These are phyloP conservation scores for Dysidea cf. avara DNA, from an alignment of 37 sponge, comb jelly and placozoan genomes.

Conservation along the genomic window DNA sequence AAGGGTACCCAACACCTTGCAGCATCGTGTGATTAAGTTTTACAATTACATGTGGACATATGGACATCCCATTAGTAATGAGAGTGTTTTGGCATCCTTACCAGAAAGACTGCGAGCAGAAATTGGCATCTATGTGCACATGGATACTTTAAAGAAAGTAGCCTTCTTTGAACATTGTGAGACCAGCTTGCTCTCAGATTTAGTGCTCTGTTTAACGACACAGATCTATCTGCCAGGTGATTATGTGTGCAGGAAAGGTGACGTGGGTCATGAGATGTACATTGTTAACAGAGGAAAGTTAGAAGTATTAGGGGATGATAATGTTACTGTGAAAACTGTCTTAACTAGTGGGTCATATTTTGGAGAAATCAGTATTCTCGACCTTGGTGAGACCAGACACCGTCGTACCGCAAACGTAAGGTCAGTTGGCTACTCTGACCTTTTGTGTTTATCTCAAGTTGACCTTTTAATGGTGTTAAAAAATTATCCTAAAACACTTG, in stretches of 20 bases:
- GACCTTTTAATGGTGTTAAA: conserved; percentile 63
- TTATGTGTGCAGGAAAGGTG: conserved; percentile 64
- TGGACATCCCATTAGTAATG: conserved; percentile 47
- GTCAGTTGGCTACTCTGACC: conserved; percentile 73
- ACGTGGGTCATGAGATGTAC: conserved; percentile 80
- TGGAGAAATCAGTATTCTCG: conserved; percentile 71
- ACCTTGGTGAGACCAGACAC: conserved; percentile 36
- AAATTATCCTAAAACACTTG: conserved; percentile 58
- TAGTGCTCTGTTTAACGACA: conserved; percentile 62
- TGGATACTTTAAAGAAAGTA: conserved; percentile 58
- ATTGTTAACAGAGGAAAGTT: conserved; percentile 62
- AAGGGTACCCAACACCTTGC: conserved; percentile 49
- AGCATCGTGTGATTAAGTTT: conserved; percentile 64
- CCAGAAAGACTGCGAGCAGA: conserved; percentile 66
- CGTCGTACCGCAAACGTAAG: conserved; percentile 65
- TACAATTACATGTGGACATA: conserved; percentile 67
- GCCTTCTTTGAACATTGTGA: conserved; percentile 74
- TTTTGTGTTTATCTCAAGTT: conserved; percentile 52
- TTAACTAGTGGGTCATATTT: conserved; percentile 62
- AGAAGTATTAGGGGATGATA: conserved; percentile 35
- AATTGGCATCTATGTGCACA: conserved; percentile 60
- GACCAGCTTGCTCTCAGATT: conserved; percentile 59
- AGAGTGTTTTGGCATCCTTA: conserved; percentile 35
- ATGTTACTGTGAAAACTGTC: not conserved
- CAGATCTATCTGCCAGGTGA: conserved; percentile 78